Conservation (phyloP, 92 coral and sea anemone species). For the Anthopleura xanthogrammica region DNA sequence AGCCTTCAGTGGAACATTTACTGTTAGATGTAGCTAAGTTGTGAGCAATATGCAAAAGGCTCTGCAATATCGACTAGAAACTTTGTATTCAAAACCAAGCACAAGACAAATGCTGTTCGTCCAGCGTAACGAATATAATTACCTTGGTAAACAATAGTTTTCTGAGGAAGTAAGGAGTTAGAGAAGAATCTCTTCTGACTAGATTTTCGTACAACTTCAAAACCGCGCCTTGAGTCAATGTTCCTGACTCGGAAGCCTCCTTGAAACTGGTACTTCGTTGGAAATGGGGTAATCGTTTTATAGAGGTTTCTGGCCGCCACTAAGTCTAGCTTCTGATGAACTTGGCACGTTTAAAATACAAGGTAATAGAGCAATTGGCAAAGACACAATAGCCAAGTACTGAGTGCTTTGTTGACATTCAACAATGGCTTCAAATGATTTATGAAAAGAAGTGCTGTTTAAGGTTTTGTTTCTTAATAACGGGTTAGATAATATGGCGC, state of each 20-base stretch:
- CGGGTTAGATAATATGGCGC: conserved; percentile 22
- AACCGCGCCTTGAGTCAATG: background rate
- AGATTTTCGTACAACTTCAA: background rate
- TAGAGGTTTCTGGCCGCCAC: conserved; percentile 33
- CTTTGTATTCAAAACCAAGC: conserved; percentile 4
- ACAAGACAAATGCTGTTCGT: background rate
- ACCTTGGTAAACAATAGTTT: conserved; percentile 10
- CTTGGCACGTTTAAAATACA: conserved; percentile 23
- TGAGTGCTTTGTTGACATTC: conserved; percentile 33
- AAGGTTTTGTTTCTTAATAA: background rate
- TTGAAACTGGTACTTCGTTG: background rate
- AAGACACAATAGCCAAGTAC: conserved; percentile 23
- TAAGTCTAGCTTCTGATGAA: conserved; percentile 14
- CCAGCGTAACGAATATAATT: conserved; percentile 2
- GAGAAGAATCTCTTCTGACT: background rate
- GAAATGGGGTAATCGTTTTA: conserved; percentile 20
- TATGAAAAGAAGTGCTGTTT: conserved; percentile 25
- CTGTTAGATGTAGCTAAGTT: no score
- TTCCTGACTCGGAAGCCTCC: background rate
- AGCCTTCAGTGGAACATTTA: no score
- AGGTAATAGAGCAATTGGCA: conserved; percentile 10
- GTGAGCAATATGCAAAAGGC: no score
- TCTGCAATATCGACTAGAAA: background rate
- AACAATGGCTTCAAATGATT: conserved; percentile 41
- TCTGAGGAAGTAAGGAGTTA: background rate